Base-by-base conservation (phyloP, 2,113 vertebrate genomes). In the Corythornis madagascariensis region DNA sequence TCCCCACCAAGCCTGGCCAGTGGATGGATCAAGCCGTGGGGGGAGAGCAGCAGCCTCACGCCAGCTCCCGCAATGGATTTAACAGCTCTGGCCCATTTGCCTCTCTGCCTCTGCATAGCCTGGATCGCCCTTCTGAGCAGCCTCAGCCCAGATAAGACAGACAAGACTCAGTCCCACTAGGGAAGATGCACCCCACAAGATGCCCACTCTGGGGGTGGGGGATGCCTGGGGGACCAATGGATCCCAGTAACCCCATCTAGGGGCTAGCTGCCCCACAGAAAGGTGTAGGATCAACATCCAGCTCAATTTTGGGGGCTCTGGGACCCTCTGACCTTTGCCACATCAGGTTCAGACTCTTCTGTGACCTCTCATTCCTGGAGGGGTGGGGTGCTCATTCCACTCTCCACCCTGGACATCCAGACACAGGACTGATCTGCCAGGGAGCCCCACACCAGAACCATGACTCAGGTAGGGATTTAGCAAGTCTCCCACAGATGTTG, bases 391-490 rank as follows among this genome's bases (percentile, higher is more conserved):
- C 20, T 84, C 21, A 35, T 69, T 35, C 55, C 12, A 8, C n/a
- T 79, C 67, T 71, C 57, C 85, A 89, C 29, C 35, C 43, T 3
- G 0, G 17, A 40, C 65, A 89, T 70, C 81, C 74, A 15, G 0
- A 0, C 14, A 5, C 4, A 8, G 38, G 24, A 33, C 73, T 78
- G 72, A 92, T 86, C 76, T 92, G 86, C 64, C 57, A 21, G 18
- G 48, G 20, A 83, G 56, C 28, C 57, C 59, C 6, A 3, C 0
- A 38, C 88, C 94, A 92, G 72, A 88, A 86, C 35, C 38, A 77
- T 95, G 83, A 91, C 80, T 96, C 95, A 90, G 91, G 94, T 94
- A 84, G 83, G 92, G 65, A 94, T 73, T 91, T 65, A 85, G 33
- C 83, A 90, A 79, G 43, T 91, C 92, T 79, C 94, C 64, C 1